Evolutionary conservation across 2,113 vertebrate species (phyloP), one percentile per base, ranked within the genome.

Genomic region (Murina feae): DNA sequence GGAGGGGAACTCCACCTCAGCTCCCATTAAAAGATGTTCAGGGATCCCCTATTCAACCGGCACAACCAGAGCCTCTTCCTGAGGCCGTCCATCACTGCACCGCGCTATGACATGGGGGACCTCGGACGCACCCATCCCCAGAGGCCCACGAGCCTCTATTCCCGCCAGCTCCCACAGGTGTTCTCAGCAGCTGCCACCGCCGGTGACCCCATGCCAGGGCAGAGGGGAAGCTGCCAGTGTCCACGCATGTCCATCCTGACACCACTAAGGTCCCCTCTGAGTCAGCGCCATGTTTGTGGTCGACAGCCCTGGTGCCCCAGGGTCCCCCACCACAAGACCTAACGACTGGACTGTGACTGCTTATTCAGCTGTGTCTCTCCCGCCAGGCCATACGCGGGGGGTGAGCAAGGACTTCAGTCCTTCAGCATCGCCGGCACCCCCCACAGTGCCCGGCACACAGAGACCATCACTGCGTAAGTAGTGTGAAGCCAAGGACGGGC

Each of bases 401-500:
- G 35, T 14, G 23, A 5, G 90, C n/a, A 5, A 23, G 49, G n/a
- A 5, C 28, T 1, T 20, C 8, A 0, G 3, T 23, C 14, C 13
- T 37, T 10, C 0, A 1, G 18, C 13, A 6, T 25, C 32, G 32
- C 21, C 0, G 2, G 21, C 25, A 10, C n/a, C 28, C 44, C 13
- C 32, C 1, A 9, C 4, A 25, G 60, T 0, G 30, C 37, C 66
- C 11, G 3, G 21, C 14, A 23, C 6, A 6, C 10, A 5, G 42
- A 6, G 18, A 32, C 1, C 0, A 17, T 0, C 35, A 0, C 23
- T 55, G 47, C 2, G 0, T 9, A 8, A 5, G 5, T 0, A 12
- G 9, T 2, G 3, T 14, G 2, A 6, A 13, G 18, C 9, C 11
- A 30, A 30, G 0, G 4, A 12, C 39, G 11, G 65, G 37, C 81